phyloP scores from a whole-genome alignment of 1,140 invertebrate genomes.

The Apis cerana region DNA sequence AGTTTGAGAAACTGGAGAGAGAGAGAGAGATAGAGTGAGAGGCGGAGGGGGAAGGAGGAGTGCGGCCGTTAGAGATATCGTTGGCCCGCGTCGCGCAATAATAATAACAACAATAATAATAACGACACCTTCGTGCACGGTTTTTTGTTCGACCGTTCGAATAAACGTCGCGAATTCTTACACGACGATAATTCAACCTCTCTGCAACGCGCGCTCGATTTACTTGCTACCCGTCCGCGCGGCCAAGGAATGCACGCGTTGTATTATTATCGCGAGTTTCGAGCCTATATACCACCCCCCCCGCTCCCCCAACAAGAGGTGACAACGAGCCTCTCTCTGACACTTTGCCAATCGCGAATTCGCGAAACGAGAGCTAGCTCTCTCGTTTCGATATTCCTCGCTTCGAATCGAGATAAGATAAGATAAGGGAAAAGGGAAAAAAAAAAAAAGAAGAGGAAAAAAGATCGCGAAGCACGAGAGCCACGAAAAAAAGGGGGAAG shows the following conservation, averaged over 20 bases:
- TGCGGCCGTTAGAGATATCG: not conserved
- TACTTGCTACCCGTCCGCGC: slow-evolving; percentile 22
- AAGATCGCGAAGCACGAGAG: not conserved
- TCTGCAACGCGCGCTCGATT: slow-evolving; percentile 39
- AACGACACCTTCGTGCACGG: not conserved
- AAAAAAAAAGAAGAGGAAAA: not conserved
- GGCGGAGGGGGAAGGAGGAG: not conserved
- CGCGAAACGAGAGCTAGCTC: no score
- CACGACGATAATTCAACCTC: slow-evolving; percentile 47
- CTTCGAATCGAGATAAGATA: no score
- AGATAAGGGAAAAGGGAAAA: no score
- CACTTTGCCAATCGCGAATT: slow-evolving; percentile 54
- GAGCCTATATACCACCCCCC: slow-evolving; percentile 51
- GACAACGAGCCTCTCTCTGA: slow-evolving; percentile 61
- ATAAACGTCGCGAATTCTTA: slow-evolving; percentile 51
- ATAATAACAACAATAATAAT: not conserved
- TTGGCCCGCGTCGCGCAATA: slow-evolving; percentile 46
- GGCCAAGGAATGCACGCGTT: slow-evolving; percentile 57
- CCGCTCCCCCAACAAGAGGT: not conserved
- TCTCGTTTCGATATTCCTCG: no score
- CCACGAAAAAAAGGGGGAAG: slow-evolving; percentile 17
- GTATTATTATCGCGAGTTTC: slow-evolving; percentile 53
- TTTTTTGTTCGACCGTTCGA: slow-evolving; percentile 41
- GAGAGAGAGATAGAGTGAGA: not conserved
- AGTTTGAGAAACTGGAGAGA: not conserved